Conservation (phyloP, 2,113 vertebrate species). For the Lasiurus cinereus region DNA sequence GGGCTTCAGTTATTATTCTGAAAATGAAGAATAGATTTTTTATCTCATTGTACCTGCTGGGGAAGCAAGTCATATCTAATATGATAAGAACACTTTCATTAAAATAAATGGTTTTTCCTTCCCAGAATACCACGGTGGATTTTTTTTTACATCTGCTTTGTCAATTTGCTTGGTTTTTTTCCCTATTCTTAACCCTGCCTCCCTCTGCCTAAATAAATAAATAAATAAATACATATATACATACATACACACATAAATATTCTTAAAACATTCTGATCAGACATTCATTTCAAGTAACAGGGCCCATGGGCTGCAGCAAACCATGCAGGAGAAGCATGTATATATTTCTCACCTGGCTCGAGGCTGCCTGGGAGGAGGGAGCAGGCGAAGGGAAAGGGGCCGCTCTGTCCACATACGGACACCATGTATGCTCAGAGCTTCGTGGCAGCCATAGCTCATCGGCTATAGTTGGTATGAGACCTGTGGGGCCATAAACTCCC, state of each 20-base stretch:
- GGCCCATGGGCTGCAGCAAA: not conserved
- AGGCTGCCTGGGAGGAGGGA: not conserved
- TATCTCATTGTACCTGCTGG: not conserved
- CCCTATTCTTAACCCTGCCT: fast-evolving
- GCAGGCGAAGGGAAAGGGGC: no score
- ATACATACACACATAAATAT: no score
- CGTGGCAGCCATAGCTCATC: not conserved
- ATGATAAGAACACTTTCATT: not conserved
- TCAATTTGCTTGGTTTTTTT: not conserved
- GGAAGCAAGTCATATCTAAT: not conserved
- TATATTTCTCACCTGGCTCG: not conserved
- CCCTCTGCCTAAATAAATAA: not conserved
- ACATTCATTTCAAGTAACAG: not conserved
- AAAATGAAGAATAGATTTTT: not conserved
- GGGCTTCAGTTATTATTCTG: not conserved
- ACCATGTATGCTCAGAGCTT: not conserved
- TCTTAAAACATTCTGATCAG: not conserved
- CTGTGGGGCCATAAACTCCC: not conserved
- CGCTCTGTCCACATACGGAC: fast-evolving
- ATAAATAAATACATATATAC: not conserved
- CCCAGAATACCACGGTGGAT: not conserved
- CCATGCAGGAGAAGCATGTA: not conserved
- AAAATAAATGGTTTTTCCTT: not conserved
- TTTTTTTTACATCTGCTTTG: not conserved
- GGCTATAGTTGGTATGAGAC: not conserved